Percentiles rank a stretch among this genome's conserved stretches.
These are phyloP conservation scores for Calidris pugnax DNA, from an alignment of 2,113 vertebrate species.

Conservation along the genomic window DNA sequence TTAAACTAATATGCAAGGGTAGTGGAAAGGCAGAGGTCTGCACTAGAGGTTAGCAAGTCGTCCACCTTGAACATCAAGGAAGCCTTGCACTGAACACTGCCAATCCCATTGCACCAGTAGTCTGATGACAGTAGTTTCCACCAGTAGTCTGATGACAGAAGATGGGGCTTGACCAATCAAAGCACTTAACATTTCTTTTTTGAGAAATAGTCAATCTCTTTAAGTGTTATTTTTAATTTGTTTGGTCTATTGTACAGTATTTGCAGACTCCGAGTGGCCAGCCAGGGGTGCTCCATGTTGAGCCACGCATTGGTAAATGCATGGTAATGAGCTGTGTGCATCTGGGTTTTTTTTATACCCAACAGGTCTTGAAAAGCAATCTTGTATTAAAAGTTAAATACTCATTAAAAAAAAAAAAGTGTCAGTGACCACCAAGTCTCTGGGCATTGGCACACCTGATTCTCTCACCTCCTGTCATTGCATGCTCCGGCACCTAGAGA, in stretches of 20 bases:
- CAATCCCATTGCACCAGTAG: background rate
- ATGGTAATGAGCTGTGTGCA: background rate
- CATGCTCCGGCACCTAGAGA: background rate
- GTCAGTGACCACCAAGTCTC: background rate
- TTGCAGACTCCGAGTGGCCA: background rate
- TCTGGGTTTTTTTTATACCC: background rate
- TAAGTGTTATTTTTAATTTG: background rate
- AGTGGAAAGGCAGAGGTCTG: background rate
- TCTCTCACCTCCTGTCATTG: background rate
- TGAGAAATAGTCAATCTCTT: background rate
- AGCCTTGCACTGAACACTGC: background rate
- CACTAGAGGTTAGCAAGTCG: rapidly evolving
- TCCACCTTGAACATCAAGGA: background rate
- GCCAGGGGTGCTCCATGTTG: background rate
- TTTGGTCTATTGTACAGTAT: background rate
- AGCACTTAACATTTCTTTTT: background rate
- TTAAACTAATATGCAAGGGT: background rate
- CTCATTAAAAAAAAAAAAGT: rapidly evolving
- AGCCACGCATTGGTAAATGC: background rate
- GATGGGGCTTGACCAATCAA: background rate
- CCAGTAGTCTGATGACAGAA: background rate
- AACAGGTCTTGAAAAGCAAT: background rate
- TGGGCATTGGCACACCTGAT: background rate
- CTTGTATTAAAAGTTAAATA: background rate
- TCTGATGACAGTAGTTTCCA: background rate